Evolutionary conservation across 1,140 invertebrate species (phyloP).

Genomic region (Asobara japonica): DNA sequence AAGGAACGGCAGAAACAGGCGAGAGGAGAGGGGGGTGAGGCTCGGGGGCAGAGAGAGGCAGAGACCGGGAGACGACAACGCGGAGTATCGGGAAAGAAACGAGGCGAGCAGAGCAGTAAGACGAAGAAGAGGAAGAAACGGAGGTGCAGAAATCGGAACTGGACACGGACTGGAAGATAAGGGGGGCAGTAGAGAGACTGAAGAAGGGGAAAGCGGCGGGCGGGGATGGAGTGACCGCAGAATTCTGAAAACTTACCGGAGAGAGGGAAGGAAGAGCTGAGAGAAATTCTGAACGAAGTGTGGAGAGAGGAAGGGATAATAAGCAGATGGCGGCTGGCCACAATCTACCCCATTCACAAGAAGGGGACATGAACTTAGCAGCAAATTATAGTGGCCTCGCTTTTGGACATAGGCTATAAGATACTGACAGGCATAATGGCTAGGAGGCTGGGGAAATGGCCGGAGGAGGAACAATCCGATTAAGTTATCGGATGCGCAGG

Average conservation of each 20-base stretch:
- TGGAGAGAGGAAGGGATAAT: background rate
- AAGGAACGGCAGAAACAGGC: no score
- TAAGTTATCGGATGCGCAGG: slow-evolving; percentile 14
- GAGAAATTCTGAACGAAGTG: background rate
- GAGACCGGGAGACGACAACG: no score
- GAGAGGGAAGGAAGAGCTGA: background rate
- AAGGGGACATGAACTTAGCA: slow-evolving; percentile 14
- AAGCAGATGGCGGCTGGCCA: slow-evolving; percentile 4
- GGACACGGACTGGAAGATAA: slow-evolving; percentile 31
- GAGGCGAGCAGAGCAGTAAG: background rate
- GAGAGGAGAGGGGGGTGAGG: no score
- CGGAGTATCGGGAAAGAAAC: no score
- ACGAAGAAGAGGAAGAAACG: background rate
- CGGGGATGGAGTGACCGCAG: slow-evolving; percentile 42
- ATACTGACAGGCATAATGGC: slow-evolving; percentile 30
- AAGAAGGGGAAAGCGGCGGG: slow-evolving; percentile 49
- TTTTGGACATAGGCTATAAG: slow-evolving; percentile 35
- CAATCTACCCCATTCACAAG: slow-evolving; percentile 33
- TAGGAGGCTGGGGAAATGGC: slow-evolving; percentile 19
- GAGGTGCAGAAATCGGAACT: background rate
- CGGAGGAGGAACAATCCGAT: background rate
- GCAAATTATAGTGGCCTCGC: slow-evolving; percentile 36
- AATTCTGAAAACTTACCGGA: slow-evolving; percentile 39
- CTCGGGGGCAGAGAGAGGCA: no score
- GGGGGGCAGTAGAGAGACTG: slow-evolving; percentile 40